Base-by-base conservation (phyloP, 2,113 vertebrate genomes). In the Propithecus coquereli region DNA sequence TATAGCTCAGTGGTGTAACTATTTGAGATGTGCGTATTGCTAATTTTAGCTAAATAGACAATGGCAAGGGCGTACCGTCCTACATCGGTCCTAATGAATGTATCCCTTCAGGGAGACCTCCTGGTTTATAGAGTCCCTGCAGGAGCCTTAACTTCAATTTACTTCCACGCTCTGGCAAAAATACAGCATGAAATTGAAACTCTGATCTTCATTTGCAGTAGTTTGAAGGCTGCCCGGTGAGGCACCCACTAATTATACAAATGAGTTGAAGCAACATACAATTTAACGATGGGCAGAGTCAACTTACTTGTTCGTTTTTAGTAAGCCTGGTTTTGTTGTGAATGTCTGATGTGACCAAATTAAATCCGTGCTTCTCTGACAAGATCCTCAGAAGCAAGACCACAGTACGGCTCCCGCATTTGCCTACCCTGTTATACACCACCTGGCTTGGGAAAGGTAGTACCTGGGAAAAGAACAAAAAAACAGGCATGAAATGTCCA, bases 391-490 rank as follows among this genome's bases (percentile, higher is more conserved):
- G 98, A 85, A 99, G 98, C 98, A 99, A 98, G 98, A 99, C 99
- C 96, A 99, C 99, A 16, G 99, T 99, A 65, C 99, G 99, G 96
- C 99, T 99, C 91, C 99, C 99, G 94, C 99, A 99, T 98, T 99
- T 99, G 97, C 99, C 99, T 77, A 99, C 99, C 82, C 99, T 99
- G 98, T 99, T 99, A 97, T 99, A 99, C n/a, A 99, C 99, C 98
- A 99, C 99, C 98, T 99, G 99, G 98, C 99, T 99, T 81, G 99
- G 99, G 97, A 99, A 99, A 10, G 99, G 99, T 83, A 99, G 99
- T 93, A 99, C 99, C 99, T 99, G 98, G 20, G 97, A 25, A 91
- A 94, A 87, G 87, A 83, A 73, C 0, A 0, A 91, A 54, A 94
- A n/a, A 87, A 68, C 20, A 66, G 1, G 7, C 2, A 2, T 86